Base-by-base conservation (phyloP, 2,888 invertebrate species). In the Polydrusus tereticollis region DNA sequence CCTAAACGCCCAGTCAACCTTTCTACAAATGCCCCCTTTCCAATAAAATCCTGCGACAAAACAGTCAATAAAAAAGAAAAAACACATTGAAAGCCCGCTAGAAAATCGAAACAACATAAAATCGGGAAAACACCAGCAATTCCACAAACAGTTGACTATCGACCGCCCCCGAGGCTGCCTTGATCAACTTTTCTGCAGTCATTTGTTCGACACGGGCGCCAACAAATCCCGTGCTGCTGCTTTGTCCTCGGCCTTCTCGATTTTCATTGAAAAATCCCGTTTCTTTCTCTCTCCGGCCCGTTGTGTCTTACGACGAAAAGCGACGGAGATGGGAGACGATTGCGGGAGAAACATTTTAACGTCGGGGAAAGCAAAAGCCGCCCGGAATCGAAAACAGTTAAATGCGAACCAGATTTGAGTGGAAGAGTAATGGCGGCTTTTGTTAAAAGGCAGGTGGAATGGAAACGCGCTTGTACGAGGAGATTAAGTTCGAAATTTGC, bases 161-260 rank as follows among this genome's bases (percentile, higher is more conserved):
- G 73, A 73, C 74, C 74, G 68, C 74, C 71, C 69, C 65, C 62
- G 57, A 62, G 65, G 68, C 71, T 68, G 68, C 71, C 68, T 74
- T 64, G 71, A 67, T 72, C 74, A 69, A 69, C 73, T 73, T 73
- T 69, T 73, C 73, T 73, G 80, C 82, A 84, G 84, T 86, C 85
- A 86, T 86, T 86, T 86, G 86, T 86, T 83, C 85, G 84, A 86
- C 86, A 85, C 82, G 83, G 83, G 84, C 83, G 85, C 84, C 85
- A 84, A 85, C 85, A 86, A 86, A 86, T 86, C 85, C 85, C 82
- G 79, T 78, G 80, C 80, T 78, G 79, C 79, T 79, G 82, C 81
- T 81, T 71, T 71, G 66, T 71, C 71, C 71, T 66, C 62, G 60
- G 66, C 71, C 60, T 64, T 60, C 70, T 57, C 70, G 65, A 71